Evolutionary conservation across 2,797 vertebrate genomes (phyloP).

Genomic region (Trachurus trachurus): DNA sequence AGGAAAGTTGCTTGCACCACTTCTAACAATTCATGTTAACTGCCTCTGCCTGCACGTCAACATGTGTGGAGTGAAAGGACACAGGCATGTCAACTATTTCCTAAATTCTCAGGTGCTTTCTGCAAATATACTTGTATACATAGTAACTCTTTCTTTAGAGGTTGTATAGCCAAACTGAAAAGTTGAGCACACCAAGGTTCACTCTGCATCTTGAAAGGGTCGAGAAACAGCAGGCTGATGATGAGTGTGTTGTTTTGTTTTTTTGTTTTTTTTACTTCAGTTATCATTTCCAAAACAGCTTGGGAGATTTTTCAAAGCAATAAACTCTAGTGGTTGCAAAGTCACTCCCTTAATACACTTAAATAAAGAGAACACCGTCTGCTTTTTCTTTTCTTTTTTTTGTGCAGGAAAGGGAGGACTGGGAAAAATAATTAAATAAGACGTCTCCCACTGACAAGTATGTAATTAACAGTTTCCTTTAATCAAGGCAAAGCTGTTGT

Average conservation of each 20-base stretch:
- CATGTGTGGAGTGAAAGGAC: not conserved
- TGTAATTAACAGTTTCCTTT: slow-evolving; percentile 48
- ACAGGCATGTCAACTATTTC: not conserved
- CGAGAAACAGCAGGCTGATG: slow-evolving; percentile 43
- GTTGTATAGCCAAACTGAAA: slow-evolving; percentile 8
- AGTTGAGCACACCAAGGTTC: slow-evolving; percentile 35
- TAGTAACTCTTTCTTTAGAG: slow-evolving; percentile 20
- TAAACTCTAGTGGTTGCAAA: slow-evolving; percentile 33
- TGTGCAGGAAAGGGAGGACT: not conserved
- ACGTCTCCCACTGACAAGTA: slow-evolving; percentile 32
- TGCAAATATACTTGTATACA: not conserved
- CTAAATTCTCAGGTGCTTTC: slow-evolving; percentile 1
- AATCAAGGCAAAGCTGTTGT: slow-evolving; percentile 32
- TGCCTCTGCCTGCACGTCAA: not conserved
- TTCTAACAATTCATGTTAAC: not conserved
- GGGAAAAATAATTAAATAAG: slow-evolving; percentile 37
- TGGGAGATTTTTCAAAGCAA: slow-evolving; percentile 41
- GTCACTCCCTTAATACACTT: slow-evolving; percentile 17
- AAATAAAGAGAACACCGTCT: slow-evolving; percentile 8
- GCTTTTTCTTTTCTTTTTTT: not conserved
- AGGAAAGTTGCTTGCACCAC: not conserved
- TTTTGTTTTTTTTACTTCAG: not conserved
- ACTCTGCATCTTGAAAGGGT: slow-evolving; percentile 64
- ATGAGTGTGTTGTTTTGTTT: not conserved
- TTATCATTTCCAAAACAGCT: slow-evolving; percentile 70